phyloP scores from a whole-genome alignment of 2,797 vertebrate species.

The Silurus aristotelis region DNA sequence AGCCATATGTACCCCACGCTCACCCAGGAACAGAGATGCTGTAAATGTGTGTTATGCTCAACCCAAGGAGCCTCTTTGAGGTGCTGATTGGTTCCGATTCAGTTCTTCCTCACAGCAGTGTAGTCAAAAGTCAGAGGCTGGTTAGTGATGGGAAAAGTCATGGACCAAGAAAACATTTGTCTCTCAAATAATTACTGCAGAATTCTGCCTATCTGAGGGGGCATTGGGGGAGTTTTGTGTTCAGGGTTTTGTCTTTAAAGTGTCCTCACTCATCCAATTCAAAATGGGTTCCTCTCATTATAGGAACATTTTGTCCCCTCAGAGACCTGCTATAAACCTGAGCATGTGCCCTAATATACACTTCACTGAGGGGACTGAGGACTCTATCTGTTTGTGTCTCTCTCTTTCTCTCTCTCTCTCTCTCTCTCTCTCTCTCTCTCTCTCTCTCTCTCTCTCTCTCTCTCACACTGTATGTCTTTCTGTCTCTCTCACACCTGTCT shows the following conservation, averaged over 20 bases:
- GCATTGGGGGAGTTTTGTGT: neutral
- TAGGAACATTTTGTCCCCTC: constrained; percentile 5
- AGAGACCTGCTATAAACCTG: neutral
- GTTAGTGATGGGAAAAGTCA: neutral
- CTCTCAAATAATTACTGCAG: neutral
- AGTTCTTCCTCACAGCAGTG: too few relatives aligned
- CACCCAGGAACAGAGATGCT: neutral
- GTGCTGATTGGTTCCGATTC: too few relatives aligned
- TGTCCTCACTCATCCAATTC: neutral
- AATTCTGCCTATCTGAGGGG: neutral
- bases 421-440: too few relatives aligned
- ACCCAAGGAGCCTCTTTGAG: neutral
- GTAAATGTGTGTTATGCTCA: neutral
- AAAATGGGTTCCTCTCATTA: neutral
- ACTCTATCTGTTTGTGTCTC: neutral
- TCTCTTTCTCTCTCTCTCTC: too few relatives aligned
- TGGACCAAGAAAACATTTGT: neutral
- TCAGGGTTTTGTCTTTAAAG: neutral
- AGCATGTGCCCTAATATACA: neutral
- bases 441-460: too few relatives aligned
- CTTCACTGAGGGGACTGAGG: neutral
- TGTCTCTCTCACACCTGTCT: too few relatives aligned
- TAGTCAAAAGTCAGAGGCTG: neutral
- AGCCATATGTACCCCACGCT: neutral
- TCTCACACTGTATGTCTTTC: too few relatives aligned